A percentile compares a stretch with the other conserved stretches of the same genome.
phyloP scores from a whole-genome alignment of 2,888 invertebrate genomes.

The Drosophila birchii region DNA sequence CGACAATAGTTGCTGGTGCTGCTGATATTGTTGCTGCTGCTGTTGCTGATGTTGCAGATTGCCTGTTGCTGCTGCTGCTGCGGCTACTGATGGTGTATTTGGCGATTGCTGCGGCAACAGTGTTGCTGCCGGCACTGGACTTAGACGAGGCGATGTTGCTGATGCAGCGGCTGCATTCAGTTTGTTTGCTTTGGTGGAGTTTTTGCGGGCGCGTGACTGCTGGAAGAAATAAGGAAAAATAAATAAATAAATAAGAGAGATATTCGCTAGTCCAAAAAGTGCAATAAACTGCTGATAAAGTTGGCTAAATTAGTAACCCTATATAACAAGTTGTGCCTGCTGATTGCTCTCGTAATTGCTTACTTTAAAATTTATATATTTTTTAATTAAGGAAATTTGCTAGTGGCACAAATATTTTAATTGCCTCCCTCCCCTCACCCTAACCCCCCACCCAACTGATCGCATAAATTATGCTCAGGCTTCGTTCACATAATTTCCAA shows the following conservation, averaged over 20 bases:
- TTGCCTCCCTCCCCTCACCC: constrained; percentile 45
- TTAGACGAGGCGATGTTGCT: constrained; percentile 82
- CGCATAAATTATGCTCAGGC: constrained; percentile 67
- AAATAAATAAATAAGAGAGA: constrained; percentile 9
- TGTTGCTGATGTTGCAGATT: constrained; percentile 71
- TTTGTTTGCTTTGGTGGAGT: constrained; percentile 83
- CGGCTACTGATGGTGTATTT: constrained; percentile 72
- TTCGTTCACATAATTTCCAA: constrained; percentile 71
- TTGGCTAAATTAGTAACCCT: constrained; percentile 38
- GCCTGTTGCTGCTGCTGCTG: constrained; percentile 56
- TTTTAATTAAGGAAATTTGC: constrained; percentile 70
- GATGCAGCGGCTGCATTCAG: constrained; percentile 81
- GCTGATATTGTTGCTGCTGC: constrained; percentile 64
- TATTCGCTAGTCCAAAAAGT: constrained; percentile 23
- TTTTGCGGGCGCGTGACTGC: constrained; percentile 83
- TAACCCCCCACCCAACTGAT: constrained; percentile 9
- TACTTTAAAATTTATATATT: constrained; percentile 44
- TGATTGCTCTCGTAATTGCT: constrained; percentile 39
- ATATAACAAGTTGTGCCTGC: constrained; percentile 3
- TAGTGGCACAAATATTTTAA: constrained; percentile 72
- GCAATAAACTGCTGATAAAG: constrained; percentile 44
- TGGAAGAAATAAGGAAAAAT: constrained; percentile 41
- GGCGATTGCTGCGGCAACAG: constrained; percentile 83
- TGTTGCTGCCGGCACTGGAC: constrained; percentile 81
- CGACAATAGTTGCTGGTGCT: constrained; percentile 62